Base-by-base conservation (phyloP, 2,113 vertebrate species). In the Anguilla rostrata region DNA sequence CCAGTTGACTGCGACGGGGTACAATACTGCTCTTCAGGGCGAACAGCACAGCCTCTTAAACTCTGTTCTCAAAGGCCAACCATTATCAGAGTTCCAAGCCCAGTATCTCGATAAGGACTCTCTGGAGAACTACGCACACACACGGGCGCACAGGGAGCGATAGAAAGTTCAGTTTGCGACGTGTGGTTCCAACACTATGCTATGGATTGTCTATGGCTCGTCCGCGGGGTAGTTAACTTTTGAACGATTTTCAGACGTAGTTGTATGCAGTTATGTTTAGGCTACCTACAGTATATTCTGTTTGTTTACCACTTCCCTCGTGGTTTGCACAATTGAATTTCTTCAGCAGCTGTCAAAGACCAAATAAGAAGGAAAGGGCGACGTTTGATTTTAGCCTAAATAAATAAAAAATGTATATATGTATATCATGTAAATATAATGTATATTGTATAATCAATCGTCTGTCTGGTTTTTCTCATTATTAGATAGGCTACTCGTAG, bases 1-100 rank as follows among this genome's bases (percentile, higher is more conserved):
- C 93, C 93, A 94, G 93, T 94, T 93, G 94, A 94, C 94, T 92
- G 92, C 90, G 89, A 92, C 89, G 86, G 88, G 87, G 91, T 89
- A 95, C 94, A 95, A 95, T 95, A 91, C 92, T 94, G 92, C 93
- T 94, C 92, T 95, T 95, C 91, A 94, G 88, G 78, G 86, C 56
- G 87, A 93, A 94, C 94, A 95, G 94, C 92, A 90, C 89, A 87
- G 89, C 91, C 93, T 93, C 91, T 93, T 91, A 94, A 86, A 80
- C 60, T 29, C 78, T 66, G 60, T 20, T 6, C 60, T 66, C 60
- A 66, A 66, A 6, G 60, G 60, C 60, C 60, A 66, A 5, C 60
- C 18, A 26, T 66, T 66, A 66, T 66, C 60, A 66, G 60, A 20
- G 60, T 20, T 22, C 60, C 18, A 66, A 66, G 18, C 22, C 18